A percentile compares a stretch with the other conserved stretches of the same genome.
These are phyloP conservation scores for Aix galericulata DNA, from an alignment of 2,113 vertebrate species.

Conservation along the genomic window DNA sequence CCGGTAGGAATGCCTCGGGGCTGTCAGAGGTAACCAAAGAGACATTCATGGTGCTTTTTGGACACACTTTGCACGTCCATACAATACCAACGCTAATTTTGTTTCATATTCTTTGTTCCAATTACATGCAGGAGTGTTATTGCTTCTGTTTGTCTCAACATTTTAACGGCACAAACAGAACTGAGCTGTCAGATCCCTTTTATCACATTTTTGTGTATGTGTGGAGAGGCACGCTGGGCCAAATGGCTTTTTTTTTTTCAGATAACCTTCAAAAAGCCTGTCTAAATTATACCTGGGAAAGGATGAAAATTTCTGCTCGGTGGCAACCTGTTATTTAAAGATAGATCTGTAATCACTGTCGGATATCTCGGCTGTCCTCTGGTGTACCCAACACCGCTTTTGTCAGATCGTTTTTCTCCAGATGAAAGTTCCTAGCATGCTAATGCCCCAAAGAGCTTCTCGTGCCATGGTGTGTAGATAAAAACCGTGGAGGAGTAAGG, in stretches of 20 bases:
- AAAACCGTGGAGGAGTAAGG: accelerated
- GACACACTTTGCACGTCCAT: not conserved
- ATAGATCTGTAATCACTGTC: not conserved
- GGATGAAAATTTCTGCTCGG: not conserved
- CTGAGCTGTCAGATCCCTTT: too few species aligned
- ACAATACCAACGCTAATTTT: not conserved
- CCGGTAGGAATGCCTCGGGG: not conserved
- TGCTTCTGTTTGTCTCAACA: too few species aligned
- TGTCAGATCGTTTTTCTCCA: accelerated
- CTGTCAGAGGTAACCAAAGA: not conserved
- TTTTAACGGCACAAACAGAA: accelerated
- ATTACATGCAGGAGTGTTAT: not conserved
- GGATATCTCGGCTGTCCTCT: not conserved
- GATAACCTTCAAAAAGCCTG: not conserved
- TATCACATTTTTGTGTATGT: accelerated
- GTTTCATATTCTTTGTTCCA: not conserved
- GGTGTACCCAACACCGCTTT: not conserved
- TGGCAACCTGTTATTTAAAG: not conserved
- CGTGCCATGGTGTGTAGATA: accelerated
- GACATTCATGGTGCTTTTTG: not conserved
- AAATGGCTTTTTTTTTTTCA: accelerated
- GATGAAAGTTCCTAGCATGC: not conserved
- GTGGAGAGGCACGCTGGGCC: not conserved
- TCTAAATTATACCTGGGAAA: not conserved
- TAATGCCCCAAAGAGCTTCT: not conserved